These are phyloP conservation scores for Achatina immaculata DNA, from an alignment of 1,140 invertebrate species.

Conservation along the genomic window DNA sequence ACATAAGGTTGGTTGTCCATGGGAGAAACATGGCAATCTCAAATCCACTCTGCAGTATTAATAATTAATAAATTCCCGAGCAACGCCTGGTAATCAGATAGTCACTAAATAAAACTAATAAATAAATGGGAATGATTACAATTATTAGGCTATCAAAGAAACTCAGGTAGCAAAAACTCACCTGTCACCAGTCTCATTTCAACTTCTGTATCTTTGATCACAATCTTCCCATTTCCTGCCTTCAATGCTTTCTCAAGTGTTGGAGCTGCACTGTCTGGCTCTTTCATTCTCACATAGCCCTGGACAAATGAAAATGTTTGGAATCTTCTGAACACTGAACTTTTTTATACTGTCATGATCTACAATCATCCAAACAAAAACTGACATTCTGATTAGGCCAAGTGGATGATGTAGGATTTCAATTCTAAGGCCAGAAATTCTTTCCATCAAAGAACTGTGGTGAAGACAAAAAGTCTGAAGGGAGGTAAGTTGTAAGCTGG, in stretches of 20 bases:
- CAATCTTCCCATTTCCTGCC: conserved; percentile 30
- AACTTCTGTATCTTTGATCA: conserved; percentile 29
- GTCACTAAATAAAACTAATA: conserved; percentile 15
- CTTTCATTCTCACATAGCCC: conserved; percentile 30
- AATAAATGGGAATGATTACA: neutral
- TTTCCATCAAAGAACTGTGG: no score
- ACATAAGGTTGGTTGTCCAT: no score
- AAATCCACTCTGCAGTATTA: no score
- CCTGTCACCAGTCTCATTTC: conserved; percentile 37
- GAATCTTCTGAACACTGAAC: neutral
- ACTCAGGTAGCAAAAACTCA: neutral
- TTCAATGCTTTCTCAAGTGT: conserved; percentile 37
- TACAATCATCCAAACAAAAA: neutral
- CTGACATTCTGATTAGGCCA: neutral
- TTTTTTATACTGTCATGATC: neutral
- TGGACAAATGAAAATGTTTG: conserved; percentile 7
- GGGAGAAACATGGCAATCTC: no score
- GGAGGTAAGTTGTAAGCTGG: no score
- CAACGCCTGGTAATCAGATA: no score
- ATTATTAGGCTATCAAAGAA: neutral
- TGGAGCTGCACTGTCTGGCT: conserved; percentile 28
- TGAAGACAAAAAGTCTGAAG: no score
- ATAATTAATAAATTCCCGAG: no score
- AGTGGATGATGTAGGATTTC: no score
- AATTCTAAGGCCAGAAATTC: no score